Evolutionary conservation across 2,888 invertebrate genomes (phyloP).

Genomic region (Pandemis corylana): DNA sequence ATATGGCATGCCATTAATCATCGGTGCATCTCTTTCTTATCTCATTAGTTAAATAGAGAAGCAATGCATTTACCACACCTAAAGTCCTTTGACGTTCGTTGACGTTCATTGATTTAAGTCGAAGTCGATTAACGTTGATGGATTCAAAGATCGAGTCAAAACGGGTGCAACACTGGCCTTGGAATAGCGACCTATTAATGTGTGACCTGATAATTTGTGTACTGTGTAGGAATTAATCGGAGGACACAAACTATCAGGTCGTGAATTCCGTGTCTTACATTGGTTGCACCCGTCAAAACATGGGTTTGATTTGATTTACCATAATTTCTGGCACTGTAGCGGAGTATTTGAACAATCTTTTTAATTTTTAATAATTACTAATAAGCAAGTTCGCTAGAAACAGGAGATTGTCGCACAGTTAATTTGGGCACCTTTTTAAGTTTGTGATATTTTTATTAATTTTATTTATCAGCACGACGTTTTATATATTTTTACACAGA

Average conservation of each 20-base stretch:
- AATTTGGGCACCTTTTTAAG: not conserved
- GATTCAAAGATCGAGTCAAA: not conserved
- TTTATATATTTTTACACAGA: not conserved
- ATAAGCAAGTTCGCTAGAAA: not conserved
- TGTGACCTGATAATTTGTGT: no score
- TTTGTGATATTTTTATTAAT: not conserved
- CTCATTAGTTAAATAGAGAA: not conserved
- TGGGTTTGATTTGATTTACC: not conserved
- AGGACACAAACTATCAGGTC: no score
- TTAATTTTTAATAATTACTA: no score
- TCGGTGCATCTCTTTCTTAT: not conserved
- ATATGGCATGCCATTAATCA: not conserved
- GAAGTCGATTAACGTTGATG: not conserved
- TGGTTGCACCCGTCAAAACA: not conserved
- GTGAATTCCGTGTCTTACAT: no score
- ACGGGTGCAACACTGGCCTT: not conserved
- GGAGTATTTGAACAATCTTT: not conserved
- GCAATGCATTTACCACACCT: not conserved
- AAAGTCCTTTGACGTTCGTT: not conserved
- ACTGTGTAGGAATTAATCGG: no score
- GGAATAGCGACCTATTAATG: no score
- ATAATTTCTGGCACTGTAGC: not conserved
- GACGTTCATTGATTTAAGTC: not conserved
- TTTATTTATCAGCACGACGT: not conserved
- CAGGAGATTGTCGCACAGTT: not conserved